Evolutionary conservation across 1,140 invertebrate genomes (phyloP), one percentile per base, ranked within the genome.

Genomic region (Liolophura sinensis): DNA sequence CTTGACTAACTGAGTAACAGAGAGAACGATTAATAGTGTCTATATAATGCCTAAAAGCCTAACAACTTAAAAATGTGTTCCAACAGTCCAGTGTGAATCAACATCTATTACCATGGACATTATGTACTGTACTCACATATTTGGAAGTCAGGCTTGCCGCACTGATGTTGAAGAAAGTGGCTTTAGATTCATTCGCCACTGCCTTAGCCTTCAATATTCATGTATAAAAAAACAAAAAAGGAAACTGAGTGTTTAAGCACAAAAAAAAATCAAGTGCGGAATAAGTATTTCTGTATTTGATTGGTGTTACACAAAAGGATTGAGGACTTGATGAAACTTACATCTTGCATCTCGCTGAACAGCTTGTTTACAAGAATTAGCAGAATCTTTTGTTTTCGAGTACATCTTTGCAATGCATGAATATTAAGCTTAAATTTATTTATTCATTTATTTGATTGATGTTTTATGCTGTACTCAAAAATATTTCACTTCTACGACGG

Each of bases 91-190:
- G n/a, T n/a, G n/a, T n/a, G n/a, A n/a, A n/a, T 51, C 20, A 20
- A 16, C 15, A 1, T 51, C 15, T 51, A 20, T 15, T 16, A 20
- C 15, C 20, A 27, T 25, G 49, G 40, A 58, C 5, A 49, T 52
- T 54, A 18, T 57, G 25, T 12, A 27, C 54, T 20, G 14, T 15
- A 69, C 78, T 76, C 72, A 86, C 85, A 85, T 86, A 89, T 87
- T 98, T 99, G 62, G 95, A 98, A n/a, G 95, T 98, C 22, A 99
- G 85, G 73, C 93, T 95, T 24, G 95, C 95, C 47, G 96, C 96
- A 74, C 94, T 96, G 78, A 99, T 98, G 60, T 93, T 95, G 82
- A 99, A 98, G 85, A 99, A 99, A 1, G 95, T 98, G 9, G 96
- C 93, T 72, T 91, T 91, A 51, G 94, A 96, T 82, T 98, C 84